Evolutionary conservation across 2,797 vertebrate genomes (phyloP), one percentile per base, ranked within the genome.

Genomic region (Botia almorhae): DNA sequence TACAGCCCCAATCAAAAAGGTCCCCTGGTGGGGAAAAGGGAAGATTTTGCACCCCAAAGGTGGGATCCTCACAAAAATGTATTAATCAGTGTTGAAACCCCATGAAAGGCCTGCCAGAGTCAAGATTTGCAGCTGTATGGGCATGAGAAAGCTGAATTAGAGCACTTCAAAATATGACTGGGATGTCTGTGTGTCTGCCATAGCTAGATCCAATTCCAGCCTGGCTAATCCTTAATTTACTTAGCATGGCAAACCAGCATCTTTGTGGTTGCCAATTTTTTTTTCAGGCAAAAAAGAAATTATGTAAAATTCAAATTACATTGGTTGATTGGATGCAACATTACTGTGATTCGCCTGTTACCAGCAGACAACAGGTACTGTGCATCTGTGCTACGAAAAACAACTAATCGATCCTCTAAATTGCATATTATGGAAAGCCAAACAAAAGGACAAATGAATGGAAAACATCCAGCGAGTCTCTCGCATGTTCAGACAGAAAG

Each of bases 361-460:
- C 75, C 80, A 73, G 78, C 72, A 67, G 84, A 86, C 83, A 90
- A 90, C 87, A 82, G 64, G 80, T 87, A 77, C 86, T 89, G 92
- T 85, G 84, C 91, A 89, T 92, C 87, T 88, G 43, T 46, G 43
- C 86, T 36, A 23, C 71, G 65, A 81, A 83, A 79, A 91, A 89
- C 86, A 85, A 86, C 86, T 89, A 88, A 92, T 93, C 90, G 90
- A 90, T 93, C 90, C 88, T 84, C 85, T 86, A 81, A 88, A 89
- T 82, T 84, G 89, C 87, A 84, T 76, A 74, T 85, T 83, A 87
- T 89, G 90, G 91, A 91, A 88, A 89, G 88, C 85, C 87, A 83
- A 82, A 90, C 87, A 90, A 90, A 89, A 71, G 83, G 84, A 85
- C 88, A 91, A 92, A 93, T 90, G 89, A 89, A 89, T 89, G 86